These are phyloP conservation scores for Xestia sexstrigata DNA, from an alignment of 2,888 invertebrate species.

Conservation along the genomic window DNA sequence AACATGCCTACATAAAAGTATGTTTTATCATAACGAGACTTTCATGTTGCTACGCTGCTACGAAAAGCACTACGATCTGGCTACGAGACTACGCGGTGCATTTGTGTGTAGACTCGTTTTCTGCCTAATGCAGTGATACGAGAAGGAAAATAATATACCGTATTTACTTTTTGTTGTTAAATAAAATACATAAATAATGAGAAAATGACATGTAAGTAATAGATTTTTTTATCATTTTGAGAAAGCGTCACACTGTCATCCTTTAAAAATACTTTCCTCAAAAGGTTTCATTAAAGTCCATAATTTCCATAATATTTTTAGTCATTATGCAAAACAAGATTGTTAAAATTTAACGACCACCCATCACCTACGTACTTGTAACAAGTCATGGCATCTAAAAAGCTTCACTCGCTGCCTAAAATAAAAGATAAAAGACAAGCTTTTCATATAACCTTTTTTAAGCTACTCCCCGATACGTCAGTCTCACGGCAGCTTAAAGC, in stretches of 20 bases:
- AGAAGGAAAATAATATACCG: not conserved
- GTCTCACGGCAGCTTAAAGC: slow-evolving; percentile 29
- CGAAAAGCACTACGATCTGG: slow-evolving; percentile 42
- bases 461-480: slow-evolving; percentile 17
- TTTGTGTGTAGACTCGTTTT: slow-evolving; percentile 15
- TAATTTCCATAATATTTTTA: not conserved
- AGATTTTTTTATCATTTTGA: not conserved
- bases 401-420: not conserved
- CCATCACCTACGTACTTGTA: not conserved
- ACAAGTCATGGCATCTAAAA: not conserved
- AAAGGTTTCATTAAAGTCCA: not conserved
- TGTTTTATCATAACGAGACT: slow-evolving; percentile 14
- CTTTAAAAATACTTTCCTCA: not conserved
- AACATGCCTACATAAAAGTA: slow-evolving; percentile 15
- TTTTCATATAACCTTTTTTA: slow-evolving; percentile 23
- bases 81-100: slow-evolving; percentile 39
- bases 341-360: not conserved
- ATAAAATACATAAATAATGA: not conserved
- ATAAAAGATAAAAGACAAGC: slow-evolving; percentile 10
- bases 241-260: not conserved
- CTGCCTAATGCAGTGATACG: slow-evolving; percentile 2
- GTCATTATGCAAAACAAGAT: not conserved
- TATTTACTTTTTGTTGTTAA: not conserved
- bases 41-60: slow-evolving; percentile 51
- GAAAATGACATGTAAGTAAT: not conserved